Evolutionary conservation across 2,888 invertebrate species (phyloP).

Genomic region (Aethes cnicana): DNA sequence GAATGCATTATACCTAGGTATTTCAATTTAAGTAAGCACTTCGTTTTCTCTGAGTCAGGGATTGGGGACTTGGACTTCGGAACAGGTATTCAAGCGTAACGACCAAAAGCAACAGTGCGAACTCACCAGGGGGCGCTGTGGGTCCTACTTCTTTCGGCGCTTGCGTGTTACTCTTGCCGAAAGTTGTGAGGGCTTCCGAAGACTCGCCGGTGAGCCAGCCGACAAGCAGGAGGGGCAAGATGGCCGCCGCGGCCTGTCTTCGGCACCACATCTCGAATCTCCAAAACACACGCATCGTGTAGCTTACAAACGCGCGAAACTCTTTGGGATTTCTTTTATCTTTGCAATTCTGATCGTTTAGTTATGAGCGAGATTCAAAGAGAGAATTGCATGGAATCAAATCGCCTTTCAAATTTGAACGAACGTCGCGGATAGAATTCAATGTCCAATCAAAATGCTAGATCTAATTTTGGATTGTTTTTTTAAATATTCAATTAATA

Average conservation of each 20-base stretch:
- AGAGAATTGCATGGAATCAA: neutral
- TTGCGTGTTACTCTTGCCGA: constrained; percentile 85
- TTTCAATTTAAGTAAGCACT: no score
- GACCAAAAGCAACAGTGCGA: constrained; percentile 14
- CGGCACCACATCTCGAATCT: constrained; percentile 74
- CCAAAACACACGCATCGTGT: constrained; percentile 63
- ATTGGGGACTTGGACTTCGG: no score
- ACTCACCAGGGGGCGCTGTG: constrained; percentile 83
- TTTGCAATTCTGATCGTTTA: constrained; percentile 4
- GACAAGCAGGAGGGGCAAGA: constrained; percentile 62
- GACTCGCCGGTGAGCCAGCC: constrained; percentile 73
- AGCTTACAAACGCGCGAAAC: constrained; percentile 30
- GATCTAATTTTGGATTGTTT: neutral
- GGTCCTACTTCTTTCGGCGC: constrained; percentile 80
- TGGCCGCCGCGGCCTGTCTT: constrained; percentile 60
- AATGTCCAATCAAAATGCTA: neutral
- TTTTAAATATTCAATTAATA: neutral
- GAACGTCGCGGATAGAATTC: neutral
- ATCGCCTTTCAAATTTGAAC: constrained; percentile 28
- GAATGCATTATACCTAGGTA: no score
- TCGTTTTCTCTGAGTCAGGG: no score
- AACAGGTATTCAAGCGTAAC: no score
- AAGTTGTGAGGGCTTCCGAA: constrained; percentile 86
- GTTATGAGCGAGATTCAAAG: constrained; percentile 10
- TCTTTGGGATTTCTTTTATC: constrained; percentile 16